A percentile compares a stretch with the other conserved stretches of the same genome.
phyloP scores from a whole-genome alignment of 2,888 invertebrate species.

The Augiades crinisus region DNA sequence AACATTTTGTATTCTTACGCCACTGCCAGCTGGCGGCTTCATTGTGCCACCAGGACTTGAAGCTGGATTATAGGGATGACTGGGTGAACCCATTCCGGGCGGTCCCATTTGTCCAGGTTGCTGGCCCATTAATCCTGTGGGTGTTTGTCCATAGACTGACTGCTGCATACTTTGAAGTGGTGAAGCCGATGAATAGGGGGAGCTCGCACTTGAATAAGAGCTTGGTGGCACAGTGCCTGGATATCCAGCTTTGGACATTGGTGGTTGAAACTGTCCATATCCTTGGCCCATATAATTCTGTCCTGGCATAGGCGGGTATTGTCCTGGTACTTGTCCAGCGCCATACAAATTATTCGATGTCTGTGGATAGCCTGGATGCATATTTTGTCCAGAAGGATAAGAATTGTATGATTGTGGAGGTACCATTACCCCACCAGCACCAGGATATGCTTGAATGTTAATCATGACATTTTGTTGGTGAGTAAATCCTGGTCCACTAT shows the following conservation, averaged over 20 bases:
- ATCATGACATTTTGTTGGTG: slow-evolving; percentile 85
- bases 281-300: slow-evolving; percentile 53
- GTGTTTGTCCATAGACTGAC: slow-evolving; percentile 61
- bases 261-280: slow-evolving; percentile 55
- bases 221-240: slow-evolving; percentile 49
- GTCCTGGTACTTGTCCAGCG: slow-evolving; percentile 56
- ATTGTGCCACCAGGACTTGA: slow-evolving; percentile 59
- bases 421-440: slow-evolving; percentile 70
- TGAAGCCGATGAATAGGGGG: slow-evolving; percentile 56
- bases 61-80: slow-evolving; percentile 49
- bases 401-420: slow-evolving; percentile 69
- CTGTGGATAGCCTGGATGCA: slow-evolving; percentile 62
- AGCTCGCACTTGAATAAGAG: slow-evolving; percentile 49
- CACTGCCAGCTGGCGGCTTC: slow-evolving; percentile 51
- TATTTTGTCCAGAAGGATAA: slow-evolving; percentile 59
- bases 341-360: slow-evolving; percentile 64
- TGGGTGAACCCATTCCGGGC: slow-evolving; percentile 44
- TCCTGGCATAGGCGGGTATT: slow-evolving; percentile 46
- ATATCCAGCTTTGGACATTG: slow-evolving; percentile 59
- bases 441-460: slow-evolving; percentile 84
- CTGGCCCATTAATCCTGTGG: slow-evolving; percentile 39
- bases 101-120: slow-evolving; percentile 54
- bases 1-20: slow-evolving; percentile 66
- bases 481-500: slow-evolving; percentile 61
- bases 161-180: slow-evolving; percentile 75